Conservation (phyloP, 1,140 invertebrate species). For the Ostrea edulis region DNA sequence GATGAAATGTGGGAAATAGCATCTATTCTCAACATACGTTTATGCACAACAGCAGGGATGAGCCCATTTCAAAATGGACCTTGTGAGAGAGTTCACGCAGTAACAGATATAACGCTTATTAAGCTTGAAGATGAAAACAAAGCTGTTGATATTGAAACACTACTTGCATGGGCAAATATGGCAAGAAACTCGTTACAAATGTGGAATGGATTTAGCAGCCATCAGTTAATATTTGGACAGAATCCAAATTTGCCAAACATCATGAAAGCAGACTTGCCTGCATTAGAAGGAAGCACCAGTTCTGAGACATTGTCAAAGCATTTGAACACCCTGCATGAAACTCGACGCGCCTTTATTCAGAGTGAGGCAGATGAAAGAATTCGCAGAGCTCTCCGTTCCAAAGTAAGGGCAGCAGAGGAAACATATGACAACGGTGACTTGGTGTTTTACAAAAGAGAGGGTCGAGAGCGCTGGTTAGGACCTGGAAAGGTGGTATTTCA, state of each 20-base stretch:
- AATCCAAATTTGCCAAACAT: slow-evolving; percentile 39
- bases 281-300: not conserved
- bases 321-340: slow-evolving; percentile 33
- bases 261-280: slow-evolving; percentile 41
- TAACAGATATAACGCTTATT: too few relatives aligned
- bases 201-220: too few relatives aligned
- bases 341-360: slow-evolving; percentile 42
- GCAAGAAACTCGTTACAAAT: too few relatives aligned
- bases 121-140: too few relatives aligned
- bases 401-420: slow-evolving; percentile 54
- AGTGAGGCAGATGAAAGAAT: slow-evolving; percentile 53
- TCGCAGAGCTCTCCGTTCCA: slow-evolving; percentile 43
- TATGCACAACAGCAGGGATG: too few relatives aligned
- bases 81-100: too few relatives aligned
- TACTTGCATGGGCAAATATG: too few relatives aligned
- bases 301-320: not conserved
- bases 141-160: too few relatives aligned
- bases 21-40: too few relatives aligned
- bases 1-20: too few relatives aligned
- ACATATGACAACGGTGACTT: slow-evolving; percentile 51
- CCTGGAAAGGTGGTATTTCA: slow-evolving; percentile 58
- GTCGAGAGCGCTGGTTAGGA: slow-evolving; percentile 51
- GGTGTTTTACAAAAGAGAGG: slow-evolving; percentile 59
- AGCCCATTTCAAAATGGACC: too few relatives aligned
- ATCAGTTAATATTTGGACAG: too few relatives aligned